A percentile compares a stretch with the other conserved stretches of the same genome.
These are phyloP conservation scores for Brachionus rotundiformis DNA, from an alignment of 1,140 invertebrate species.

Conservation along the genomic window DNA sequence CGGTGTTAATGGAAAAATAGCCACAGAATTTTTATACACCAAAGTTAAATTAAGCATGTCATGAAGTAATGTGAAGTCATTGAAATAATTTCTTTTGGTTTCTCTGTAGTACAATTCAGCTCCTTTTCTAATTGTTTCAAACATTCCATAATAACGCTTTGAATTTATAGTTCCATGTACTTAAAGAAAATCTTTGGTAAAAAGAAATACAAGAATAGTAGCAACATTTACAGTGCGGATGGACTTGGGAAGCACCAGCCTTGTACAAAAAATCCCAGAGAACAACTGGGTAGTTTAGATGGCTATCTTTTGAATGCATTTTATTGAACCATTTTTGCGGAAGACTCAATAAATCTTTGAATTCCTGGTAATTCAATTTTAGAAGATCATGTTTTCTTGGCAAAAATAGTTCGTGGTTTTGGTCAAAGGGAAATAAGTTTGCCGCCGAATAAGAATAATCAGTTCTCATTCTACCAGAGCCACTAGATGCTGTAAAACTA, in stretches of 20 bases:
- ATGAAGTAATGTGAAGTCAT: slow-evolving; percentile 62
- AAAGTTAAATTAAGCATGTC: slow-evolving; percentile 62
- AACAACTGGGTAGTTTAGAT: slow-evolving; percentile 60
- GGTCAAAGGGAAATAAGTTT: slow-evolving; percentile 66
- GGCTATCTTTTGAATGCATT: slow-evolving; percentile 54
- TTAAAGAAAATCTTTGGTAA: background rate
- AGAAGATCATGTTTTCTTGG: slow-evolving; percentile 63
- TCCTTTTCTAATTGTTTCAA: slow-evolving; percentile 29
- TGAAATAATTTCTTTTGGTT: slow-evolving; percentile 60
- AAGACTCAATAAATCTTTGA: slow-evolving; percentile 62
- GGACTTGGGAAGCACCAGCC: slow-evolving; percentile 66
- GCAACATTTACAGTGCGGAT: slow-evolving; percentile 63
- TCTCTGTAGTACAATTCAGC: slow-evolving; percentile 32
- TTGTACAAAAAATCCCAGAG: slow-evolving; percentile 66
- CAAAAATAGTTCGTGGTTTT: slow-evolving; percentile 64
- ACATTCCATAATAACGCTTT: slow-evolving; percentile 61
- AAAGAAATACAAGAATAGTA: background rate
- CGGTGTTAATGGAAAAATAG: slow-evolving; percentile 57
- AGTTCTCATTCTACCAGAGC: slow-evolving; percentile 61
- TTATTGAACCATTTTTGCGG: slow-evolving; percentile 59
- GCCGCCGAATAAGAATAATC: slow-evolving; percentile 62
- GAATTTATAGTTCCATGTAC: slow-evolving; percentile 63
- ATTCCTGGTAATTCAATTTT: slow-evolving; percentile 59
- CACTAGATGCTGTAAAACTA: slow-evolving; percentile 60
- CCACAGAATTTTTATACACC: slow-evolving; percentile 55